phyloP scores from a whole-genome alignment of 2,888 invertebrate species.

The Macrophya annulata region DNA sequence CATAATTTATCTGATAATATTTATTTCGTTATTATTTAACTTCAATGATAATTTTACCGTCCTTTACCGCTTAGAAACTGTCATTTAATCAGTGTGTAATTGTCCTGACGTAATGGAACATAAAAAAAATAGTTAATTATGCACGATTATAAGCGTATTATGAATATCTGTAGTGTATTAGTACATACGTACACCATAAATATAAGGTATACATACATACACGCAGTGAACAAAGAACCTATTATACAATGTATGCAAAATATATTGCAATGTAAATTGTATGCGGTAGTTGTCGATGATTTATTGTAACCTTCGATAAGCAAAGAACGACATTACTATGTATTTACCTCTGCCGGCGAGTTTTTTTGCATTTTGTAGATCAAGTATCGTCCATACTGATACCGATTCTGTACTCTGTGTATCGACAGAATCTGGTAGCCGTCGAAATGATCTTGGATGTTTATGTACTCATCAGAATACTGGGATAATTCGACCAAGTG shows the following conservation, averaged over 20 bases:
- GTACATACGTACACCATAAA: too few species aligned
- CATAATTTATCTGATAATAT: not conserved
- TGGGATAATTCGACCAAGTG: not conserved
- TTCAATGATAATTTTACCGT: too few species aligned
- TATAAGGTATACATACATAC: too few species aligned
- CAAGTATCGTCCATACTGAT: constrained; percentile 25
- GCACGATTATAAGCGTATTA: not conserved
- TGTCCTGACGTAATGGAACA: not conserved
- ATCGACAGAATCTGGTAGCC: not conserved
- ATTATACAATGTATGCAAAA: not conserved
- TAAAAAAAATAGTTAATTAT: not conserved
- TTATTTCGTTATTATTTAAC: not conserved
- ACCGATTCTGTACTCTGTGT: constrained; percentile 20
- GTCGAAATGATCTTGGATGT: not conserved
- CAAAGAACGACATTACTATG: not conserved
- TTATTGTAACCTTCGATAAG: not conserved
- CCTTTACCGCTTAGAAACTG: too few species aligned
- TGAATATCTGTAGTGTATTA: not conserved
- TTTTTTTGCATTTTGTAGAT: not conserved
- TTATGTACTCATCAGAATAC: not conserved
- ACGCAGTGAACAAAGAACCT: not conserved
- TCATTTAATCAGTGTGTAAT: not conserved
- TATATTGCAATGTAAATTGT: not conserved
- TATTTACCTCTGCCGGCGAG: constrained; percentile 1
- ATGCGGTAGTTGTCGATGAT: not conserved